phyloP scores from a whole-genome alignment of 1,140 invertebrate genomes.

The Pogonomyrmex californicus region DNA sequence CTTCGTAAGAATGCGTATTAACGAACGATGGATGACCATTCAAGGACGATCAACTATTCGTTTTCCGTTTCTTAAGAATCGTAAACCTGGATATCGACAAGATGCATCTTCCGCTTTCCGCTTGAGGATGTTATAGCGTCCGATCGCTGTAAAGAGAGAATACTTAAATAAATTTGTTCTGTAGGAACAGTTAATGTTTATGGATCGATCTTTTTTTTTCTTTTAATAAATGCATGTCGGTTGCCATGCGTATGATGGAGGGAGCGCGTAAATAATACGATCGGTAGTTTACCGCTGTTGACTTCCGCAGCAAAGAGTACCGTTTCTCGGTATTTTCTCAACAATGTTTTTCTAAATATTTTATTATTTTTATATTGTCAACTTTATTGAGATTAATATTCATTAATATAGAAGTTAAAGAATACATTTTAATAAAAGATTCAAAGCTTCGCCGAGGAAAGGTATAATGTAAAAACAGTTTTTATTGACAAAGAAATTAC shows the following conservation, averaged over 20 bases:
- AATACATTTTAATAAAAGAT: neutral
- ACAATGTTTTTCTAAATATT: neutral
- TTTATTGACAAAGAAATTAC: neutral
- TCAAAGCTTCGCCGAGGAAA: neutral
- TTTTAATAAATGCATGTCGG: neutral
- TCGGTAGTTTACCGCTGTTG: conserved; percentile 1
- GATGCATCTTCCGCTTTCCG: conserved; percentile 4
- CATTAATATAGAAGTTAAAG: neutral
- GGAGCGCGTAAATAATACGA: conserved; percentile 39
- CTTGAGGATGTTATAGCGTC: neutral
- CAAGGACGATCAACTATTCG: neutral
- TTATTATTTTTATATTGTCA: neutral
- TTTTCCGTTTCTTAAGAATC: conserved; percentile 1
- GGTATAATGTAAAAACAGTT: neutral
- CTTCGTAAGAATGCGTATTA: neutral
- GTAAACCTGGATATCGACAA: conserved; percentile 2
- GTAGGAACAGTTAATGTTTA: conserved; percentile 6
- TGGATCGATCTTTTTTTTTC: neutral
- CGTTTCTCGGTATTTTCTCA: neutral
- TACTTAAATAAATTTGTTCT: conserved; percentile 13
- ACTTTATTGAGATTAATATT: neutral
- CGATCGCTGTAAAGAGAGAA: conserved; percentile 5
- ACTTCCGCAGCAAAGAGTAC: neutral
- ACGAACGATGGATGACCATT: neutral
- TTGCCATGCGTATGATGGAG: neutral